Percentiles rank a stretch among this genome's conserved stretches.
These are phyloP conservation scores for Lagorchestes hirsutus DNA, from an alignment of 2,797 vertebrate genomes.

Conservation along the genomic window DNA sequence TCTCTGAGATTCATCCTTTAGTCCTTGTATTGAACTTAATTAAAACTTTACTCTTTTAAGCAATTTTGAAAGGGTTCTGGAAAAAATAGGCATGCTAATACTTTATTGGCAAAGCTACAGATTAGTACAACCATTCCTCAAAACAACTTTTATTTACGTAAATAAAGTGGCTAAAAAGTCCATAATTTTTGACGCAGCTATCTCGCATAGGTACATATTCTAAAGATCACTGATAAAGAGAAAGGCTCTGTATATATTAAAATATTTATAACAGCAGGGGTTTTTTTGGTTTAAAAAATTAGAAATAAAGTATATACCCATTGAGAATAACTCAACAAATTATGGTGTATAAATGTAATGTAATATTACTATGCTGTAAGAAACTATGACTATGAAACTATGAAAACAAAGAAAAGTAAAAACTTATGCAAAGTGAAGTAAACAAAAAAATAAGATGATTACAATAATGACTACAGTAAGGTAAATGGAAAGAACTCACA, in stretches of 20 bases:
- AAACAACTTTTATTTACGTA: neutral
- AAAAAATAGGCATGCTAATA: neutral
- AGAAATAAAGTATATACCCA: neutral
- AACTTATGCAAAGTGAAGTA: neutral
- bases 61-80: neutral
- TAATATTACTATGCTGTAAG: neutral
- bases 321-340: neutral
- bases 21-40: neutral
- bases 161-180: neutral
- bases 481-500: neutral
- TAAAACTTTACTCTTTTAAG: neutral
- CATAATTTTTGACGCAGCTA: neutral
- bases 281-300: neutral
- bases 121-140: neutral
- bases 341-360: neutral
- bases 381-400: neutral
- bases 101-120: neutral
- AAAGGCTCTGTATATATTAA: neutral
- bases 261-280: neutral
- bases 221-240: neutral
- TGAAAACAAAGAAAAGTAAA: neutral
- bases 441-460: neutral
- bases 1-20: neutral
- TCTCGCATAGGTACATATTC: neutral
- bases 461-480: neutral